Percentiles rank a stretch among this genome's conserved stretches.
Conservation (phyloP, 2,888 invertebrate species). For the Mechanitis mazaeus region DNA sequence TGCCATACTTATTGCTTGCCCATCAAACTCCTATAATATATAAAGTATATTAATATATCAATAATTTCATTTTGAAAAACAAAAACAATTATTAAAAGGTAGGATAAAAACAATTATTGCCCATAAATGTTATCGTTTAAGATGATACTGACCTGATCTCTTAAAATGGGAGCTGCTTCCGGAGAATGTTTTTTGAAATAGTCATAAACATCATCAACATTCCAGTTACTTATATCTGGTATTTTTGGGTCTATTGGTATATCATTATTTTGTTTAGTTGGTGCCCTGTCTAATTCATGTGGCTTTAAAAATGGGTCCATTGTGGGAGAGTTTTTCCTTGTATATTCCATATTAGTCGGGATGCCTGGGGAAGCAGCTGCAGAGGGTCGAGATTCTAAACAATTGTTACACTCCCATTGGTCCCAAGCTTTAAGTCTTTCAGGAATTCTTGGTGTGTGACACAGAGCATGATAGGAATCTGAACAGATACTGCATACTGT, state of each 20-base stretch:
- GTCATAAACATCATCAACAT: slow-evolving; percentile 86
- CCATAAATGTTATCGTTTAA: background rate
- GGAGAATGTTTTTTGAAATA: slow-evolving; percentile 88
- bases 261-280: slow-evolving; percentile 58
- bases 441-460: slow-evolving; percentile 83
- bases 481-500: slow-evolving; percentile 90
- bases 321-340: slow-evolving; percentile 40
- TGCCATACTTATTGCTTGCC: slow-evolving; percentile 88
- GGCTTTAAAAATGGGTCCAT: slow-evolving; percentile 67
- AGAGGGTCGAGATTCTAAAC: slow-evolving; percentile 67
- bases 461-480: slow-evolving; percentile 88
- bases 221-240: slow-evolving; percentile 90
- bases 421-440: slow-evolving; percentile 75
- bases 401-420: slow-evolving; percentile 85
- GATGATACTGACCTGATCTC: slow-evolving; percentile 81
- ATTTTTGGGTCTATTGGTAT: slow-evolving; percentile 79
- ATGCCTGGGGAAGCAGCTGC: slow-evolving; percentile 57
- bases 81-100: background rate
- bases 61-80: background rate
- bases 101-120: background rate
- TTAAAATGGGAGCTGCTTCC: slow-evolving; percentile 87
- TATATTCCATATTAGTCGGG: slow-evolving; percentile 50
- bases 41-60: no score
- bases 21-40: slow-evolving; percentile 88
- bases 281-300: slow-evolving; percentile 64